phyloP scores from a whole-genome alignment of 2,113 vertebrate species.

The Myxocyprinus asiaticus region DNA sequence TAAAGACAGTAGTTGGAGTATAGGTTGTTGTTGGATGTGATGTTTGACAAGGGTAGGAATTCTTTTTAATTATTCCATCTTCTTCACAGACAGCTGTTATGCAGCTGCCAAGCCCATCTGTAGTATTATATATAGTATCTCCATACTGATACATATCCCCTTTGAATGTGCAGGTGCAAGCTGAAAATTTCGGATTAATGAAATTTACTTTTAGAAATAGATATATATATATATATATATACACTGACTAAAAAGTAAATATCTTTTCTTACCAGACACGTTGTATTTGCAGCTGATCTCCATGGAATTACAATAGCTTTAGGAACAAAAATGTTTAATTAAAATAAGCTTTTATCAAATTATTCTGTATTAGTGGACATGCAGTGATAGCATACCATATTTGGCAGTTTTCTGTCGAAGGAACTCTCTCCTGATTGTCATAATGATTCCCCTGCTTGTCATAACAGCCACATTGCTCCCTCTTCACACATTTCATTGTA shows the following conservation, averaged over 20 bases:
- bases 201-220: not conserved
- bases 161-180: constrained; percentile 79
- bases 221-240: not conserved
- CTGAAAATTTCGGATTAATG: constrained; percentile 61
- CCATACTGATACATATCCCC: constrained; percentile 68
- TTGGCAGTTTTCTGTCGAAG: constrained; percentile 74
- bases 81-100: constrained; percentile 76
- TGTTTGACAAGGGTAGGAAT: constrained; percentile 41
- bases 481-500: constrained; percentile 80
- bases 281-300: constrained; percentile 60
- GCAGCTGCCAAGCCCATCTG: constrained; percentile 82
- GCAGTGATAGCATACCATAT: constrained; percentile 73
- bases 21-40: constrained; percentile 39
- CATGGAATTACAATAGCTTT: constrained; percentile 65
- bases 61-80: constrained; percentile 75
- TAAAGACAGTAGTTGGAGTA: constrained; percentile 57
- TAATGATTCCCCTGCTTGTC: constrained; percentile 65
- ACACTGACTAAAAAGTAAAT: not conserved
- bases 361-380: not conserved
- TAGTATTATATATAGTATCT: constrained; percentile 80
- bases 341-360: not conserved
- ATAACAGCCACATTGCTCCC: constrained; percentile 70
- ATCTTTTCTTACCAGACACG: constrained; percentile 56
- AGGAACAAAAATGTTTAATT: constrained; percentile 18
- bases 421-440: constrained; percentile 69